Percentiles rank a stretch among this genome's conserved stretches.
phyloP scores from a whole-genome alignment of 2,113 vertebrate species.

The Emydocephalus ijimae region DNA sequence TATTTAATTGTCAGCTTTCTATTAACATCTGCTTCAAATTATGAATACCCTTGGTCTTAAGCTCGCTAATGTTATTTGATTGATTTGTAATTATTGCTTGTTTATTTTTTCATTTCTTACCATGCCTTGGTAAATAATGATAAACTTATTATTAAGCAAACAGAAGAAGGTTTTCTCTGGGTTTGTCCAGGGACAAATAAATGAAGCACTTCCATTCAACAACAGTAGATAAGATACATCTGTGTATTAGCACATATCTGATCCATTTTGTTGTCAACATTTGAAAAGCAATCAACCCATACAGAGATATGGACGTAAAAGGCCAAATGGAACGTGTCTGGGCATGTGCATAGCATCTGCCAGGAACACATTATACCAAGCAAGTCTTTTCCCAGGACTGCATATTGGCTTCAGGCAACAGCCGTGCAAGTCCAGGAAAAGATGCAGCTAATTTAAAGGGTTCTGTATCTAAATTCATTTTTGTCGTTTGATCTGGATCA shows the following conservation, averaged over 20 bases:
- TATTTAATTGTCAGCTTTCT: neutral
- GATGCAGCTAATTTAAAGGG: neutral
- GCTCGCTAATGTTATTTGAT: neutral
- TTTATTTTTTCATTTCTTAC: neutral
- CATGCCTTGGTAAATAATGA: neutral
- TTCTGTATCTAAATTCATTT: neutral
- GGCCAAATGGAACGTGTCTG: neutral
- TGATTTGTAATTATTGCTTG: neutral
- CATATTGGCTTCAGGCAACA: neutral
- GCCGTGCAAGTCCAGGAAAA: neutral
- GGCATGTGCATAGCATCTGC: neutral
- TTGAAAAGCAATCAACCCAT: neutral
- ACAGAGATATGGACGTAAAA: neutral
- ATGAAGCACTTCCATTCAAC: neutral
- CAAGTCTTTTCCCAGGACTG: neutral
- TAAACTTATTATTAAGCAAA: neutral
- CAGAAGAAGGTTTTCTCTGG: neutral
- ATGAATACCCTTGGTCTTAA: neutral
- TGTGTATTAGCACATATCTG: neutral
- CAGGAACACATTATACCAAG: neutral
- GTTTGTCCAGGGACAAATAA: neutral
- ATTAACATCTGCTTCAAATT: neutral
- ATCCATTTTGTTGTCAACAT: neutral
- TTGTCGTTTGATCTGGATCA: neutral
- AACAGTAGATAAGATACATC: neutral